Percentiles rank a stretch among this genome's conserved stretches.
Conservation (phyloP, 2,888 invertebrate species). For the Lydus trimaculatus region DNA sequence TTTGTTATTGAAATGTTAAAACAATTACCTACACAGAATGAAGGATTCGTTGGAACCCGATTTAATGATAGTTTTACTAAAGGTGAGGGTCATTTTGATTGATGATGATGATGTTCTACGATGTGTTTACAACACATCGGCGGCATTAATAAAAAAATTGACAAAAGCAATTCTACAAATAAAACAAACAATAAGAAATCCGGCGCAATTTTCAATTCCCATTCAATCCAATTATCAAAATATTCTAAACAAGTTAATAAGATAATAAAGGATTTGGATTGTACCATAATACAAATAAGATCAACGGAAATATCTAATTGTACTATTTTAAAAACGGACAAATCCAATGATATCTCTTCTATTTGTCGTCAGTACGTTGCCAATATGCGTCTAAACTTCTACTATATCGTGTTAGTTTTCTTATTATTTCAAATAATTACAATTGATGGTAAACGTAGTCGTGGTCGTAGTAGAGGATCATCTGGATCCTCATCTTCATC, state of each 20-base stretch:
- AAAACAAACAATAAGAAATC: not conserved
- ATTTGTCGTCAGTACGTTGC: not conserved
- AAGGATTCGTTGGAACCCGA: not conserved
- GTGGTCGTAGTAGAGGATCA: conserved; percentile 25
- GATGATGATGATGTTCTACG: not conserved
- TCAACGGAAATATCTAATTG: not conserved
- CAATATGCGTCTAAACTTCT: conserved; percentile 13
- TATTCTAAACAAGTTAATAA: not conserved
- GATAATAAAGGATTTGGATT: not conserved
- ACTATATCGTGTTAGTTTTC: not conserved
- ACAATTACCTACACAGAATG: not conserved
- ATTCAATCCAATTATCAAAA: conserved; percentile 6
- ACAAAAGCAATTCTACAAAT: not conserved
- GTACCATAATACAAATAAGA: not conserved
- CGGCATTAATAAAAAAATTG: not conserved
- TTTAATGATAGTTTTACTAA: not conserved
- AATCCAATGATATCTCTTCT: not conserved
- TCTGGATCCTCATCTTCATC: conserved; percentile 17
- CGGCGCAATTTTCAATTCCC: not conserved
- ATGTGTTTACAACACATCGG: not conserved
- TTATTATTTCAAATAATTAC: conserved; percentile 6
- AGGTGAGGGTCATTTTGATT: conserved; percentile 9
- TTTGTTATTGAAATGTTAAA: not conserved
- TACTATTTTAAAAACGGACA: not conserved
- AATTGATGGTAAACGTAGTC: conserved; percentile 16